Conservation (phyloP, 2,888 invertebrate genomes). For the Drosophila ochracea region DNA sequence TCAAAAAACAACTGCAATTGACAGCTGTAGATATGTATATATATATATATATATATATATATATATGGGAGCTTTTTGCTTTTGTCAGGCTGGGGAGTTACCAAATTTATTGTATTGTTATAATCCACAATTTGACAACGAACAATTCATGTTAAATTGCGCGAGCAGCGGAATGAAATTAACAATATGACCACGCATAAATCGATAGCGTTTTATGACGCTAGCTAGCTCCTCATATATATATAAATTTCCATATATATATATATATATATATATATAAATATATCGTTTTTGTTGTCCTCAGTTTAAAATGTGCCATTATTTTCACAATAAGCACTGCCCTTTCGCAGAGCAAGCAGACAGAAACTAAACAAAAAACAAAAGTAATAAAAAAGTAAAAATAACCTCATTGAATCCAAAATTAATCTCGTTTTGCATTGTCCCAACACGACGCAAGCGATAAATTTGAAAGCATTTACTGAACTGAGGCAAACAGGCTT, state of each 20-base stretch:
- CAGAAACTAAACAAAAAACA: neutral
- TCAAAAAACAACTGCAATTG: conserved; percentile 43
- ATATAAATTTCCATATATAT: too few relatives aligned
- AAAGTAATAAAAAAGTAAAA: neutral
- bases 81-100: conserved; percentile 5
- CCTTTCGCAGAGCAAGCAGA: neutral
- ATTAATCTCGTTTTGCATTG: neutral
- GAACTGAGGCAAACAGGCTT: too few relatives aligned
- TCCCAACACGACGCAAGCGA: neutral
- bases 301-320: neutral
- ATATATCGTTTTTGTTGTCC: neutral
- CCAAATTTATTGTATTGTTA: conserved; percentile 38
- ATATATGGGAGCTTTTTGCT: neutral
- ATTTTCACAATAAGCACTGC: neutral
- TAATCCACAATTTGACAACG: conserved; percentile 49
- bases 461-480: neutral
- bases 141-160: conserved; percentile 53
- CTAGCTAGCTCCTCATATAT: neutral
- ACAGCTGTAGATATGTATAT: conserved; percentile 31
- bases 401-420: neutral
- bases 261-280: neutral
- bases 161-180: conserved; percentile 50
- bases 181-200: conserved; percentile 50
- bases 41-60: too few relatives aligned
- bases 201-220: conserved; percentile 37